These are phyloP conservation scores for Nibea albiflora DNA, from an alignment of 2,113 vertebrate genomes.

Conservation along the genomic window DNA sequence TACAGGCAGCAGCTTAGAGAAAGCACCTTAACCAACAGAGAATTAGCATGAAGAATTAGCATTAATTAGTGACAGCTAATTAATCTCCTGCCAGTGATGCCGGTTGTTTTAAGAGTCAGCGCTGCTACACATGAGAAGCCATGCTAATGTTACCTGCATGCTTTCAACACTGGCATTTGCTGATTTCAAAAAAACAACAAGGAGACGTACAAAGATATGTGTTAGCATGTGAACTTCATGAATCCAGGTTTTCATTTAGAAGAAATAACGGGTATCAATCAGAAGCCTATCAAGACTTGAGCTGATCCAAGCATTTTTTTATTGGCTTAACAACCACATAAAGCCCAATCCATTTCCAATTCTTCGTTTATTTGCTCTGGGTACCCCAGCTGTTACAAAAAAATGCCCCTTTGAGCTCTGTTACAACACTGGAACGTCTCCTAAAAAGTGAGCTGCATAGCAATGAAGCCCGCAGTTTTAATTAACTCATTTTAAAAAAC, in stretches of 20 bases:
- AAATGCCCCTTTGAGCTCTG: conserved; percentile 15
- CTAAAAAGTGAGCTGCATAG: background rate
- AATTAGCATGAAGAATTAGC: background rate
- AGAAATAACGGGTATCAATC: background rate
- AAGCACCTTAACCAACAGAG: background rate
- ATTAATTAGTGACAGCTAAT: background rate
- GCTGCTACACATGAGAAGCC: background rate
- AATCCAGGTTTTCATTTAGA: background rate
- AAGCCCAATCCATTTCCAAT: background rate
- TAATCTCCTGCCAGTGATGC: background rate
- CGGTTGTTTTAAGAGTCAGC: background rate
- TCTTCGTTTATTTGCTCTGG: conserved; percentile 28
- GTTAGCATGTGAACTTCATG: background rate
- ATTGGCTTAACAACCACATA: conserved; percentile 16
- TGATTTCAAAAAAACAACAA: background rate
- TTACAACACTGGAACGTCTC: conserved; percentile 13
- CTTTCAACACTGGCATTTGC: background rate
- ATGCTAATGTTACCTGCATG: background rate
- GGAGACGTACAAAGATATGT: background rate
- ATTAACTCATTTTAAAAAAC: background rate
- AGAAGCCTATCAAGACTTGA: conserved; percentile 1
- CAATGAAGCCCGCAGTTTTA: background rate
- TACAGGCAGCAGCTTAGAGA: background rate
- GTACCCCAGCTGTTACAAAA: conserved; percentile 22
- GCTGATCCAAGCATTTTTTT: conserved; percentile 5